Base-by-base conservation (phyloP, 2,888 invertebrate species). In the Trisateles emortualis region DNA sequence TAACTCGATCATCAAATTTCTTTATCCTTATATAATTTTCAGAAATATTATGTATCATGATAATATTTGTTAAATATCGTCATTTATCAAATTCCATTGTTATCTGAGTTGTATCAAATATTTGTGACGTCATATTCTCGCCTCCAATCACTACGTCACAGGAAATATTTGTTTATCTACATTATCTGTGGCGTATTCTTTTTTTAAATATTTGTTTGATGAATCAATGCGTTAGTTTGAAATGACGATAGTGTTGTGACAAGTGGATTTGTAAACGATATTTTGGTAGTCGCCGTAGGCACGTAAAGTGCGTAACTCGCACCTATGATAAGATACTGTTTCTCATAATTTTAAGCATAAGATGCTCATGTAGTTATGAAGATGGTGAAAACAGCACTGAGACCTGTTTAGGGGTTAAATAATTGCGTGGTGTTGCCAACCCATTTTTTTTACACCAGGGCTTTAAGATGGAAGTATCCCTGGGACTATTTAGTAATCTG, bases 131-230 rank as follows among this genome's bases (percentile, higher is more conserved):
- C 68, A 72, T 35, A 36, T 42, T 43, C 54, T 40, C 59, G 57
- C 63, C 72, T 53, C 63, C 63, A 4, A n/a, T 2, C 0, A 22
- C 11, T 11, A 60, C 65, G 60, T 72, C 57, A 61, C 57, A 56
- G 62, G 58, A 64, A 51, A 40, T 50, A 14, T 36, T 2, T 13
- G 6, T 9, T n/a, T 40, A 24, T 17, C 24, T 2, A 6, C 11
- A 8, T 36, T 52, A 57, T 53, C 45, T 29, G 3, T 44, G 67
- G 56, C 71, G 68, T 39, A 36, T 40, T 48, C 13, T 44, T 29
- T 29, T 33, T 24, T 56, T 38, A 72, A 60, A 72, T 72, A 67
- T 62, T 72, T 69, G 52, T 30, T 3, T 19, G 33, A 47, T 71
- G 66, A 68, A 29, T 72, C 26, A 26, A 26, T 26, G 26, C 5